Evolutionary conservation across 2,797 vertebrate genomes (phyloP).

Genomic region (Phylloscopus collybita): DNA sequence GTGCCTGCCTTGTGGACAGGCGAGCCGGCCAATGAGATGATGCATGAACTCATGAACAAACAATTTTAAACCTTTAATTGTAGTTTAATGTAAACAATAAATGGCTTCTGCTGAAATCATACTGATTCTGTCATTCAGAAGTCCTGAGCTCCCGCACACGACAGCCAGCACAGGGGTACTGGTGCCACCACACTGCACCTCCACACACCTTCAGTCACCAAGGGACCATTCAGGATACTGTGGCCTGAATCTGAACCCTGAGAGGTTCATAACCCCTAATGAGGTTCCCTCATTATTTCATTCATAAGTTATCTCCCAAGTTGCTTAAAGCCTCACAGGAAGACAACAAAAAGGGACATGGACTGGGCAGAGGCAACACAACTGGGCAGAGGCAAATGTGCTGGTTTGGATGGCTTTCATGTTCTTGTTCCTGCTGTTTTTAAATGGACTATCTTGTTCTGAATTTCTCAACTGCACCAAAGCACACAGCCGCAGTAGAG

Average conservation of each 20-base stretch:
- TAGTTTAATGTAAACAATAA: too few relatives aligned
- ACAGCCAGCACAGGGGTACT: background rate
- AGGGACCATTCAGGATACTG: background rate
- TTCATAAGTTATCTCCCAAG: background rate
- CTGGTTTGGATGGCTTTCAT: background rate
- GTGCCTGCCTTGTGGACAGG: too few relatives aligned
- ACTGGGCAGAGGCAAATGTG: background rate
- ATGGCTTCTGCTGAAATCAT: too few relatives aligned
- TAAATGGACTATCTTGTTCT: background rate
- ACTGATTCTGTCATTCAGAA: too few relatives aligned
- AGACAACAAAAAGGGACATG: background rate
- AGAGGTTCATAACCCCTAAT: background rate
- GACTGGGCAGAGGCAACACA: background rate
- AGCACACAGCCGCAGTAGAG: background rate
- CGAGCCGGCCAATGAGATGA: too few relatives aligned
- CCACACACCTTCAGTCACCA: background rate
- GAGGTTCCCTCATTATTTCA: background rate
- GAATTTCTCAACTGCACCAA: background rate
- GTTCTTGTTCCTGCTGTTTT: background rate
- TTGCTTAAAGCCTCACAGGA: background rate
- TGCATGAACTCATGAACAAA: too few relatives aligned
- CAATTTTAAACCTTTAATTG: too few relatives aligned
- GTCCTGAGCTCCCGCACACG: too few relatives aligned
- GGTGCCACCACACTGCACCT: background rate
- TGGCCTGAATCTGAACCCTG: background rate